A percentile compares a stretch with the other conserved stretches of the same genome.
phyloP scores from a whole-genome alignment of 2,113 vertebrate species.

The Xiphias gladius region DNA sequence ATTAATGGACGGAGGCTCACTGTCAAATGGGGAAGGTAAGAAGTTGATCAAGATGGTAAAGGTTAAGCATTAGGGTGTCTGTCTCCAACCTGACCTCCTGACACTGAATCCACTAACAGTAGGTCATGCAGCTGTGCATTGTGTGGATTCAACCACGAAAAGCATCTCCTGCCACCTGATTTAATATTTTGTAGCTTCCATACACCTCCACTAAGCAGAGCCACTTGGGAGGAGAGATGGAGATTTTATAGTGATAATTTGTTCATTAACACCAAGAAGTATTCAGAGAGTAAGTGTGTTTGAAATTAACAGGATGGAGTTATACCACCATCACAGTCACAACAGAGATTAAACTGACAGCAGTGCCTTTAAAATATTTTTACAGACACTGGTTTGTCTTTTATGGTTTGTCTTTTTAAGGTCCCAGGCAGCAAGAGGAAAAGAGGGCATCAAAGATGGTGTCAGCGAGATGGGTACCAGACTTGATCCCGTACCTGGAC shows the following conservation, averaged over 20 bases:
- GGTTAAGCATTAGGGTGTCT: neutral
- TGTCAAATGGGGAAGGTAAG: conserved; percentile 98
- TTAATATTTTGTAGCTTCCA: neutral
- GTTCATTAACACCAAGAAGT: conserved; percentile 15
- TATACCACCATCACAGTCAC: neutral
- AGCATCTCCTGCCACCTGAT: neutral
- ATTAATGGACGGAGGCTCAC: conserved; percentile 96
- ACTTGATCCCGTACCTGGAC: conserved; percentile 94
- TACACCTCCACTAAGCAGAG: neutral
- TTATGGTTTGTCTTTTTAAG: conserved; percentile 70
- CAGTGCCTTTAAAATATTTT: conserved; percentile 18
- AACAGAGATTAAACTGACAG: conserved; percentile 3
- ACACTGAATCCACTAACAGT: no score
- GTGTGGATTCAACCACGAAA: neutral
- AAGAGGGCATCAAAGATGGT: conserved; percentile 92
- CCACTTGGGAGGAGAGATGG: neutral
- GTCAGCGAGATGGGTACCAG: conserved; percentile 92
- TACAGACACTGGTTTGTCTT: neutral
- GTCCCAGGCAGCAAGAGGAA: conserved; percentile 94
- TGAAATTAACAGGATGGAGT: neutral
- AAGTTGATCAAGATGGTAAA: neutral
- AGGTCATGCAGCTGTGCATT: neutral
- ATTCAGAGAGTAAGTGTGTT: neutral
- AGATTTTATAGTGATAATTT: conserved; percentile 16
- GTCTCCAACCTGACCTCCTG: neutral